These are phyloP conservation scores for Alaudala cheleensis DNA, from an alignment of 2,113 vertebrate species.

Conservation along the genomic window DNA sequence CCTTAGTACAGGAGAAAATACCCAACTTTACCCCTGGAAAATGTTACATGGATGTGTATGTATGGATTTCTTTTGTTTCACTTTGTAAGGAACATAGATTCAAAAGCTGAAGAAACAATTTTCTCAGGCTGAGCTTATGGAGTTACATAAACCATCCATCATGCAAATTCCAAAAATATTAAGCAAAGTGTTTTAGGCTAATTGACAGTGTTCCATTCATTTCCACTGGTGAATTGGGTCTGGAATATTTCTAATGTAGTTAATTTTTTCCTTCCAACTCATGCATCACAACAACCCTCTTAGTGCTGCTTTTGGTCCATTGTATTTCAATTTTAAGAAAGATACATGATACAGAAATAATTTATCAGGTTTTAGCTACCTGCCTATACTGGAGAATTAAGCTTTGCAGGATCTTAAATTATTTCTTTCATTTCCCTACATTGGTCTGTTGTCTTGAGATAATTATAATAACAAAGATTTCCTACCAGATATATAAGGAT, in stretches of 20 bases:
- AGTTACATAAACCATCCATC: neutral
- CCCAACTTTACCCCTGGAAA: neutral
- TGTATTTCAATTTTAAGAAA: constrained; percentile 28
- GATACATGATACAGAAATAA: neutral
- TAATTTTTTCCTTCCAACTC: neutral
- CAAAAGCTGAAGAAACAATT: neutral
- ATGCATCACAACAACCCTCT: neutral
- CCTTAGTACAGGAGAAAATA: neutral
- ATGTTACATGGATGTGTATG: neutral
- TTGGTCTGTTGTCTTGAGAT: neutral
- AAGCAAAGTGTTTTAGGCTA: constrained; percentile 10
- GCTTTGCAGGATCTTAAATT: neutral
- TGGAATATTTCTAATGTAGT: constrained; percentile 25
- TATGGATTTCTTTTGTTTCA: neutral
- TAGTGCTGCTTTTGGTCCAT: neutral
- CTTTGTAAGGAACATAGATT: neutral
- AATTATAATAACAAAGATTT: neutral
- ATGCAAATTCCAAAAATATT: constrained; percentile 17
- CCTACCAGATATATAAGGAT: neutral
- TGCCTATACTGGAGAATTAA: neutral
- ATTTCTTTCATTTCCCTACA: neutral
- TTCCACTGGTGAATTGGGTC: neutral
- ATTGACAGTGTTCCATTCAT: constrained; percentile 44
- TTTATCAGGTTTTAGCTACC: constrained; percentile 4
- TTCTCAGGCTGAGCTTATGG: neutral